phyloP scores from a whole-genome alignment of 2,888 invertebrate genomes.

The Cerastis rubricosa region DNA sequence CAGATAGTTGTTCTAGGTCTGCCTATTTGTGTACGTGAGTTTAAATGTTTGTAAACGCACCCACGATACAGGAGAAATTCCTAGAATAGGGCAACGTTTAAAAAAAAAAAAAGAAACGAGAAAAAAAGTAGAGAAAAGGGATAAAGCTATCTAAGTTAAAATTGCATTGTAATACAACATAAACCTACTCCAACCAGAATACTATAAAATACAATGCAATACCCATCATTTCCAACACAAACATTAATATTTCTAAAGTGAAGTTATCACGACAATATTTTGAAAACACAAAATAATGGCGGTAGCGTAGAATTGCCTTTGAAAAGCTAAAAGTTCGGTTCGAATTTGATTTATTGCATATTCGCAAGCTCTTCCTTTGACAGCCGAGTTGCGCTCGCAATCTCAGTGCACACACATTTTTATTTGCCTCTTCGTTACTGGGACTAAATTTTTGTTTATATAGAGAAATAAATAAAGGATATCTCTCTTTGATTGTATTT shows the following conservation, averaged over 20 bases:
- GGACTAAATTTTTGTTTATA: constrained; percentile 51
- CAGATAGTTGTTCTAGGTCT: too few relatives aligned
- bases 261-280: constrained; percentile 55
- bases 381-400: constrained; percentile 61
- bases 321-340: constrained; percentile 65
- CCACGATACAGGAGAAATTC: too few relatives aligned
- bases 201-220: constrained; percentile 5
- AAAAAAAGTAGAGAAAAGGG: too few relatives aligned
- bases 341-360: constrained; percentile 73
- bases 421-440: constrained; percentile 67
- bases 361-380: constrained; percentile 66
- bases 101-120: too few relatives aligned
- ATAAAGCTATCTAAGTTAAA: too few relatives aligned
- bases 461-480: constrained; percentile 37
- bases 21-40: too few relatives aligned
- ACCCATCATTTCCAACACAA: constrained; percentile 11
- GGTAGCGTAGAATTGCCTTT: constrained; percentile 59
- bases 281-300: constrained; percentile 53
- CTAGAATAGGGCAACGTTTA: too few relatives aligned
- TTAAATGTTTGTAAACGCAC: too few relatives aligned
- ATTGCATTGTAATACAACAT: background rate
- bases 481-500: constrained; percentile 34
- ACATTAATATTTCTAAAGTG: constrained; percentile 46
- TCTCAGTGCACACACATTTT: constrained; percentile 66
- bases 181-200: background rate